Percentiles rank a stretch among this genome's conserved stretches.
phyloP scores from a whole-genome alignment of 1,140 invertebrate genomes.

The Apis cerana region DNA sequence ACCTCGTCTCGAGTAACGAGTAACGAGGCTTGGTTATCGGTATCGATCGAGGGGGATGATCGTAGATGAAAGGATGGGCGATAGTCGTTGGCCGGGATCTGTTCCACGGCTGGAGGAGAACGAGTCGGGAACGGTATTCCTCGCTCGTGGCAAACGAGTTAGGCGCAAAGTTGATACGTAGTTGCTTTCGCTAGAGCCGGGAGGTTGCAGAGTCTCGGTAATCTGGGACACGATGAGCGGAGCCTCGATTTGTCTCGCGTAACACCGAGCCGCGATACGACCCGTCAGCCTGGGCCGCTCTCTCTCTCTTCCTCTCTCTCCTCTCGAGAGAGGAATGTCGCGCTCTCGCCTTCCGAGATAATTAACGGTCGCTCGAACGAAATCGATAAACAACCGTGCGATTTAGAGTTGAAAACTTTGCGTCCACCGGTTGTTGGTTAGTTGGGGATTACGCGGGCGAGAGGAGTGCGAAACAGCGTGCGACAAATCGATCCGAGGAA shows the following conservation, averaged over 20 bases:
- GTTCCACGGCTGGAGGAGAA: neutral
- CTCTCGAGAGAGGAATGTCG: neutral
- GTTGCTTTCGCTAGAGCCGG: neutral
- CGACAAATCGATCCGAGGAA: neutral
- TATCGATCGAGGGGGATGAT: no score
- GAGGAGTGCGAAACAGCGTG: neutral
- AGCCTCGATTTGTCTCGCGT: constrained; percentile 16
- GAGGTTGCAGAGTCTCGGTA: neutral
- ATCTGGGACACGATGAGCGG: neutral
- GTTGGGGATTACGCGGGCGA: neutral
- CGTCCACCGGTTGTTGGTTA: neutral
- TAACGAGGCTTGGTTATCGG: no score
- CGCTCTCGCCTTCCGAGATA: neutral
- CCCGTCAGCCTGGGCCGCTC: neutral
- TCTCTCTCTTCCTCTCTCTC: neutral
- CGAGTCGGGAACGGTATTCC: neutral
- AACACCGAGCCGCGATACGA: constrained; percentile 1
- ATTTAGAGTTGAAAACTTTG: no score
- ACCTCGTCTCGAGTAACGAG: no score
- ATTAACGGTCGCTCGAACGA: neutral
- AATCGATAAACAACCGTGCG: neutral
- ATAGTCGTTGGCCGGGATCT: no score
- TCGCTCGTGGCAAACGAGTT: constrained; percentile 1
- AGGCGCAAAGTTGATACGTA: constrained; percentile 8
- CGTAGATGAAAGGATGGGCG: no score